These are phyloP conservation scores for Drosophila oshimai DNA, from an alignment of 1,140 invertebrate genomes.

Conservation along the genomic window DNA sequence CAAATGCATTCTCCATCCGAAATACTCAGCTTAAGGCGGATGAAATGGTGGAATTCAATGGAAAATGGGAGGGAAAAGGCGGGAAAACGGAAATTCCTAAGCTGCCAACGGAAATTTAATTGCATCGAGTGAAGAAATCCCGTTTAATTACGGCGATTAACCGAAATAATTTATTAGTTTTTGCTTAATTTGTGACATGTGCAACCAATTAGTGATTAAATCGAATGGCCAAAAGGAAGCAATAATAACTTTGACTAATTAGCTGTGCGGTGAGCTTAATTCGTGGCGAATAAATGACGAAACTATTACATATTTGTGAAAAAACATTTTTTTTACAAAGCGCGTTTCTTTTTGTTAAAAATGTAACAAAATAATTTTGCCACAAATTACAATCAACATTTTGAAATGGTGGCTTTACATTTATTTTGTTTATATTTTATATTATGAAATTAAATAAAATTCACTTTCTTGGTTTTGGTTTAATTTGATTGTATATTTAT, in stretches of 20 bases:
- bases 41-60: constrained; percentile 15
- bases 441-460: too few relatives aligned
- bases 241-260: constrained; percentile 32
- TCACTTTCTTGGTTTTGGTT: too few relatives aligned
- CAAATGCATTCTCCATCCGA: constrained; percentile 53
- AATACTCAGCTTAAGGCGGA: constrained; percentile 3
- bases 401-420: too few relatives aligned
- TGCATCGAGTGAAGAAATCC: constrained; percentile 33
- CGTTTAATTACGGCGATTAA: constrained; percentile 36
- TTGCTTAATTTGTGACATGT: constrained; percentile 44
- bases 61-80: neutral
- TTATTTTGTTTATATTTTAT: too few relatives aligned
- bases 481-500: too few relatives aligned
- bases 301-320: neutral
- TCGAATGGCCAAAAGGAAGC: constrained; percentile 25
- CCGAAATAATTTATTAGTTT: constrained; percentile 41
- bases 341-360: too few relatives aligned
- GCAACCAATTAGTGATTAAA: constrained; percentile 44
- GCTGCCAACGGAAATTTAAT: constrained; percentile 39
- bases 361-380: too few relatives aligned
- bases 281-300: neutral
- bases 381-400: too few relatives aligned
- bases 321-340: too few relatives aligned
- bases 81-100: constrained; percentile 28
- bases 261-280: constrained; percentile 13